These are phyloP conservation scores for Cyprinodon diabolis DNA, from an alignment of 2,797 vertebrate genomes.

Conservation along the genomic window DNA sequence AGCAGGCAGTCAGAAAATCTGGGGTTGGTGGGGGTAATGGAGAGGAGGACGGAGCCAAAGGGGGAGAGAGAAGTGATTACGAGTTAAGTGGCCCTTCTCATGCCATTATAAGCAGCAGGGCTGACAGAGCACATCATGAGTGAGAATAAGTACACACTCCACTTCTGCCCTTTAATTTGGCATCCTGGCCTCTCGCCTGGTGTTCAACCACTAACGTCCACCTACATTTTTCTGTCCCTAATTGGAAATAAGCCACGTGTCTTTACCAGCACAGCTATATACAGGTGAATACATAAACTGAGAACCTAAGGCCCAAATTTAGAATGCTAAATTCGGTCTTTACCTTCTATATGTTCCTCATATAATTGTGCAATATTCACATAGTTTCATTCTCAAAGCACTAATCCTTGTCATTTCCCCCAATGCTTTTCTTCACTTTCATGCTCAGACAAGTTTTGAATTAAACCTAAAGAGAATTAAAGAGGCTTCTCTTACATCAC, in stretches of 20 bases:
- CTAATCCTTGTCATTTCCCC: conserved; percentile 36
- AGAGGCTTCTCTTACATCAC: conserved; percentile 36
- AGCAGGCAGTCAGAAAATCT: conserved; percentile 66
- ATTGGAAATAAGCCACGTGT: conserved; percentile 52
- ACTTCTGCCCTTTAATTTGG: conserved; percentile 77
- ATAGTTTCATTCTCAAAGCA: conserved; percentile 4
- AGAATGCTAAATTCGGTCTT: not conserved
- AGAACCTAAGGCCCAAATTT: not conserved
- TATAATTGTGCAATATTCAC: conserved; percentile 7
- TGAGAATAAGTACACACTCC: conserved; percentile 71
- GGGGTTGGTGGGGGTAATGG: conserved; percentile 44
- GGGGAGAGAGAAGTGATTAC: conserved; percentile 77
- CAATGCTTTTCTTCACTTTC: conserved; percentile 39
- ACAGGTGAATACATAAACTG: not conserved
- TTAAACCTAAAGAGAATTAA: conserved; percentile 40
- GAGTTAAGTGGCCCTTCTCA: conserved; percentile 81
- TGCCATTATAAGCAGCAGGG: conserved; percentile 75
- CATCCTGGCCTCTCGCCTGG: conserved; percentile 52
- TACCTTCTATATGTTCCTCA: conserved; percentile 9
- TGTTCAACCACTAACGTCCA: conserved; percentile 68
- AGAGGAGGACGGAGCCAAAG: conserved; percentile 65
- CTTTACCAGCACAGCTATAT: conserved; percentile 44
- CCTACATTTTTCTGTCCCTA: conserved; percentile 62
- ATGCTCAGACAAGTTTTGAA: conserved; percentile 42
- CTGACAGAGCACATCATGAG: conserved; percentile 72